Percentiles rank a stretch among this genome's conserved stretches.
These are phyloP conservation scores for Albula goreensis DNA, from an alignment of 2,113 vertebrate genomes.

Conservation along the genomic window DNA sequence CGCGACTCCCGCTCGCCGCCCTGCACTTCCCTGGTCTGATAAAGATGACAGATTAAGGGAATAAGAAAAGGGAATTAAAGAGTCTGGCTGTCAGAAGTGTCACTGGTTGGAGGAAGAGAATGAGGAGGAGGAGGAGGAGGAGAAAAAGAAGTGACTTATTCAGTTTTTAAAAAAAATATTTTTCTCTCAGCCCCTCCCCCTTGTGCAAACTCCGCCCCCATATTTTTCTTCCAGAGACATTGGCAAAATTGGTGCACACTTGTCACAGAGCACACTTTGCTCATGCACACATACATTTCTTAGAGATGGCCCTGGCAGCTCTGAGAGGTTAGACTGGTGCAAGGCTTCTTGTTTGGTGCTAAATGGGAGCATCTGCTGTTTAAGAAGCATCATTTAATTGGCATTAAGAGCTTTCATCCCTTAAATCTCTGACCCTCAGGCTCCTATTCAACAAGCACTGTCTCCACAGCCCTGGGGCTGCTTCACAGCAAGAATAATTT, in stretches of 20 bases:
- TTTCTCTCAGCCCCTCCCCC: neutral
- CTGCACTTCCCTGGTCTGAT: slow-evolving; percentile 78
- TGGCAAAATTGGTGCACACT: neutral
- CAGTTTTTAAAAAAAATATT: neutral
- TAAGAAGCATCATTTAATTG: slow-evolving; percentile 79
- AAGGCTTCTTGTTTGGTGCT: slow-evolving; percentile 57
- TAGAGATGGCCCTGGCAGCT: neutral
- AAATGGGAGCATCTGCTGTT: slow-evolving; percentile 67
- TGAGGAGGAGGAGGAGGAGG: neutral
- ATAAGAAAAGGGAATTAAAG: slow-evolving; percentile 94
- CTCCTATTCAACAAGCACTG: slow-evolving; percentile 60
- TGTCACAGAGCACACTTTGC: too few species aligned
- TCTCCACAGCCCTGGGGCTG: slow-evolving; percentile 45
- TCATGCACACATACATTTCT: too few species aligned
- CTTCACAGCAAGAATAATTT: neutral
- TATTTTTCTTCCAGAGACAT: neutral
- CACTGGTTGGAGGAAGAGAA: slow-evolving; percentile 26
- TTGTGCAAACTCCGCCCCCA: neutral
- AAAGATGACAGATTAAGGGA: slow-evolving; percentile 99
- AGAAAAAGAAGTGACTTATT: neutral
- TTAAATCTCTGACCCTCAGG: slow-evolving; percentile 73
- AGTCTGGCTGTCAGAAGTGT: slow-evolving; percentile 89
- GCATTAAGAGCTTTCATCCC: slow-evolving; percentile 78
- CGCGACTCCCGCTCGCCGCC: slow-evolving; percentile 65
- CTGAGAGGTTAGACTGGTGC: neutral